Evolutionary conservation across 1,140 invertebrate genomes (phyloP).

Genomic region (Zelostemma sp.): DNA sequence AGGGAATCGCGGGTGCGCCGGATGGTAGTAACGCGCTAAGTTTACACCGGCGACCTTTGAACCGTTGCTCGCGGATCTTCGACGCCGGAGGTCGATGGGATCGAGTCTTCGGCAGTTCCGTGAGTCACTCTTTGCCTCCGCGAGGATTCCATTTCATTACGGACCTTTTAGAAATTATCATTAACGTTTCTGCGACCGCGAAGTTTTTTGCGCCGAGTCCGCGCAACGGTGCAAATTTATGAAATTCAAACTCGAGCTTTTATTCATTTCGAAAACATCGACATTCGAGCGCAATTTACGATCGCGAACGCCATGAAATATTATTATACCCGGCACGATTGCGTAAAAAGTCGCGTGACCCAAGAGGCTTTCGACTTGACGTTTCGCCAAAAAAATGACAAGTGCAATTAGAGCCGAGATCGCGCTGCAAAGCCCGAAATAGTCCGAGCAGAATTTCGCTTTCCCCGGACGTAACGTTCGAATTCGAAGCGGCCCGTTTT

Average conservation of each 20-base stretch:
- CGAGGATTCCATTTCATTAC: too few relatives aligned
- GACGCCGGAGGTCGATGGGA: slow-evolving; percentile 46
- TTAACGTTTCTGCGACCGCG: too few relatives aligned
- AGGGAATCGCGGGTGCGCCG: slow-evolving; percentile 30
- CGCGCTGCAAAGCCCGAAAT: neutral
- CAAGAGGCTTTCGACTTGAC: neutral
- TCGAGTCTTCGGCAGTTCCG: slow-evolving; percentile 24
- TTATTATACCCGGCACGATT: neutral
- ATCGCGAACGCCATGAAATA: too few relatives aligned
- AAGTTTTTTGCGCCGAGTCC: neutral
- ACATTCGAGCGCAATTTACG: too few relatives aligned
- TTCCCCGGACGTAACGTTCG: neutral
- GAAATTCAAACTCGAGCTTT: too few relatives aligned
- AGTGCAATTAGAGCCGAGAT: neutral
- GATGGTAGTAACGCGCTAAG: slow-evolving; percentile 51
- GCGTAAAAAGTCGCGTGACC: neutral
- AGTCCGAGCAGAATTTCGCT: neutral
- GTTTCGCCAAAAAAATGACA: slow-evolving; percentile 3
- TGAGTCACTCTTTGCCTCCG: slow-evolving; percentile 13
- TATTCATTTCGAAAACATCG: too few relatives aligned
- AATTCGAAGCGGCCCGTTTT: neutral
- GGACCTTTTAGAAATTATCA: too few relatives aligned
- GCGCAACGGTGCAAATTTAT: neutral
- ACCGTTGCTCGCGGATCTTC: slow-evolving; percentile 37
- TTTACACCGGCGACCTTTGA: slow-evolving; percentile 54